Conservation (phyloP, 2,113 vertebrate species). For the Pogonocichla stellata region DNA sequence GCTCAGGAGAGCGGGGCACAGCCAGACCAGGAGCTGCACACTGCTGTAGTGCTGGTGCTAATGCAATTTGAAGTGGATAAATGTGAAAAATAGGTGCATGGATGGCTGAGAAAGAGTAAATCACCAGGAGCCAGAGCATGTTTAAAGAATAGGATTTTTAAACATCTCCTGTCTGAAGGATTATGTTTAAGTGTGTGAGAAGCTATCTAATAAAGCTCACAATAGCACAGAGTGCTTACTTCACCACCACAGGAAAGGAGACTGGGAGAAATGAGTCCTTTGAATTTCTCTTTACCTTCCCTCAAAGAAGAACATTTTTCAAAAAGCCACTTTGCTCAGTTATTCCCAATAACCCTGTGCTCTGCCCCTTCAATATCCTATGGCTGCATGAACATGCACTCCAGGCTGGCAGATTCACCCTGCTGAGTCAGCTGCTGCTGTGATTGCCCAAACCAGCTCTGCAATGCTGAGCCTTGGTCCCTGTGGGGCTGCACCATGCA, state of each 20-base stretch:
- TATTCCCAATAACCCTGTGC: background rate
- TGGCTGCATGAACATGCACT: rapidly evolving
- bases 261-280: background rate
- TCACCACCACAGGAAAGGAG: background rate
- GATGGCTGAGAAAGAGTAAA: background rate
- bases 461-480: background rate
- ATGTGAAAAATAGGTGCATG: background rate
- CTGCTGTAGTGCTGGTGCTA: background rate
- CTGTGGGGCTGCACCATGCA: rapidly evolving
- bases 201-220: background rate
- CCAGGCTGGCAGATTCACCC: background rate
- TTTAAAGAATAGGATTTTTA: background rate
- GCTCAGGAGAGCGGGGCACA: rapidly evolving
- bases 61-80: background rate
- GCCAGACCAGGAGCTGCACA: background rate
- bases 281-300: background rate
- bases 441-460: background rate
- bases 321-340: background rate
- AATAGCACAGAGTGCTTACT: background rate
- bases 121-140: background rate
- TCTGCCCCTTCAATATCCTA: background rate
- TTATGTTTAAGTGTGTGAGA: background rate
- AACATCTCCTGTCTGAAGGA: background rate
- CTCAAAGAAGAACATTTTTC: background rate
- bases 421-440: background rate